A percentile compares a stretch with the other conserved stretches of the same genome.
Evolutionary conservation across 2,113 vertebrate genomes (phyloP).

Genomic region (Paratilapia polleni): DNA sequence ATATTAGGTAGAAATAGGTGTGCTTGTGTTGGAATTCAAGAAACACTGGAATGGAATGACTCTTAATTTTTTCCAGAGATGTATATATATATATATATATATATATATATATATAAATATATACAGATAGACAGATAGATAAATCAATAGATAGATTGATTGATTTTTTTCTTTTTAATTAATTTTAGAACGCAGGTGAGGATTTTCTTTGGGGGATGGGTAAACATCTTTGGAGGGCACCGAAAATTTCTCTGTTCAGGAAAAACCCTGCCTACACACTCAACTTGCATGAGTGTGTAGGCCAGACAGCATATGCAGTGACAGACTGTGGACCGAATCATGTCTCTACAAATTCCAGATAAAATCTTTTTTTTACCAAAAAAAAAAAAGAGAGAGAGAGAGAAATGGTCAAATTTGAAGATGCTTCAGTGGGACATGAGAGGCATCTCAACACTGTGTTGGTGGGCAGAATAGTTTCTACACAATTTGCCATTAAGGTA

Average conservation of each 20-base stretch:
- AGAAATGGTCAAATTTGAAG: constrained; percentile 32
- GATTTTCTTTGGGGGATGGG: too few species aligned
- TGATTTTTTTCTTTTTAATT: too few species aligned
- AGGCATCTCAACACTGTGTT: constrained; percentile 42
- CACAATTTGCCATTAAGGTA: constrained; percentile 36
- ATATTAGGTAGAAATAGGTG: too few species aligned
- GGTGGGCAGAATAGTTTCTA: constrained; percentile 46
- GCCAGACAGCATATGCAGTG: constrained; percentile 19
- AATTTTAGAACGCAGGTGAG: too few species aligned
- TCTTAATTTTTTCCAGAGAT: too few species aligned
- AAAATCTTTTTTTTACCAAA: not conserved
- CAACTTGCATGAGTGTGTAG: constrained; percentile 12
- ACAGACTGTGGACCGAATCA: constrained; percentile 30
- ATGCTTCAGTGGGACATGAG: constrained; percentile 50
- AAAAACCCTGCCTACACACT: not conserved
- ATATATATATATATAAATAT: too few species aligned
- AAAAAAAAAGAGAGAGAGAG: not conserved
- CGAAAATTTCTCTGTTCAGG: not conserved
- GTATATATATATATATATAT: too few species aligned
- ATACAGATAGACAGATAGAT: too few species aligned
- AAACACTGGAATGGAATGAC: too few species aligned
- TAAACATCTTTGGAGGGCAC: not conserved
- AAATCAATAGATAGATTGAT: too few species aligned
- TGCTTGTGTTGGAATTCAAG: too few species aligned
- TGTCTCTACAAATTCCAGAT: constrained; percentile 38